These are phyloP conservation scores for Lymantria monacha DNA, from an alignment of 2,888 invertebrate genomes.

Conservation along the genomic window DNA sequence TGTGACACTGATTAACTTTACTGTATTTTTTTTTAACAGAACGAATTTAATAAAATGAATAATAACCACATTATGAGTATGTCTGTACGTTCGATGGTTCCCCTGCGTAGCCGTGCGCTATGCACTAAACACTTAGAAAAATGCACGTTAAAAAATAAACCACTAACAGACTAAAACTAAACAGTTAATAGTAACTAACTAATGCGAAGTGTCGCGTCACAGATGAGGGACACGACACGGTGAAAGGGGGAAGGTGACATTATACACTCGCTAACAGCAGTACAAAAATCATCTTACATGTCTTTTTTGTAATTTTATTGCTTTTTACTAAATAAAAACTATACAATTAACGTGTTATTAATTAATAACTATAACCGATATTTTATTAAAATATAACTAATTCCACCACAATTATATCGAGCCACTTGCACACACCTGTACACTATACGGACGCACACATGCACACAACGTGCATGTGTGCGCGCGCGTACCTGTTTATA, in stretches of 20 bases:
- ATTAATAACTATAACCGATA: constrained; percentile 5
- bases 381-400: background rate
- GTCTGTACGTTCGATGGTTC: too few relatives aligned
- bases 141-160: constrained; percentile 36
- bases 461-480: background rate
- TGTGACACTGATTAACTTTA: too few relatives aligned
- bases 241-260: constrained; percentile 4
- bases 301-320: constrained; percentile 5
- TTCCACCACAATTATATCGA: too few relatives aligned
- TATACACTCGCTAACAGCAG: background rate
- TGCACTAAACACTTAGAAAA: constrained; percentile 26
- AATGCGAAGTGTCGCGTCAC: constrained; percentile 7
- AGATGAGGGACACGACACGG: background rate
- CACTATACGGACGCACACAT: constrained; percentile 4
- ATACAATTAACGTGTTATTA: constrained; percentile 1
- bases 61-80: background rate
- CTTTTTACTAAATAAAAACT: constrained; percentile 1
- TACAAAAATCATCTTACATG: constrained; percentile 1
- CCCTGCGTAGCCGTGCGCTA: too few relatives aligned
- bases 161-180: constrained; percentile 33
- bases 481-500: background rate
- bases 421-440: constrained; percentile 2
- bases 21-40: too few relatives aligned
- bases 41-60: background rate
- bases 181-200: constrained; percentile 26